Evolutionary conservation across 2,888 invertebrate species (phyloP).

Genomic region (Chrysotoxum bicinctum): DNA sequence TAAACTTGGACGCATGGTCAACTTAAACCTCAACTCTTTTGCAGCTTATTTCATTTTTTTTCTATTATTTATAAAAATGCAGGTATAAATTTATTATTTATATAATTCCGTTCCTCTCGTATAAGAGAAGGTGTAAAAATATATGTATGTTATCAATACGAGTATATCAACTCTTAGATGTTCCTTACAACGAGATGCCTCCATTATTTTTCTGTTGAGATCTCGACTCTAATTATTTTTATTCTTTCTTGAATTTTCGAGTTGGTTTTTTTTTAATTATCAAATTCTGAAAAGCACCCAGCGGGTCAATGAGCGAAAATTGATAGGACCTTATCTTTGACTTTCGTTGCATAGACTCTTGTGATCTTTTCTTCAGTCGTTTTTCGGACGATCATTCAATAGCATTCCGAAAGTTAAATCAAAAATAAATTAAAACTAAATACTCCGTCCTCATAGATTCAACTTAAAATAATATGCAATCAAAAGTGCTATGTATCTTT

Average conservation of each 20-base stretch:
- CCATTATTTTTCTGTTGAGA: too few relatives aligned
- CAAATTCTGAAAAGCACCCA: not conserved
- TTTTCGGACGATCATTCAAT: not conserved
- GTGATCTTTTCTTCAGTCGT: conserved; percentile 15
- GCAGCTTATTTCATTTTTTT: too few relatives aligned
- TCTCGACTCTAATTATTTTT: not conserved
- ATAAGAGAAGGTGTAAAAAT: too few relatives aligned
- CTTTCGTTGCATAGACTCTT: not conserved
- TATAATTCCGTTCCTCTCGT: too few relatives aligned
- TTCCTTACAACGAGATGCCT: too few relatives aligned
- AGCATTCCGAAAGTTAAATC: conserved; percentile 20
- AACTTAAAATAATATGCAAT: conserved; percentile 12
- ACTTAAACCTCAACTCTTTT: too few relatives aligned
- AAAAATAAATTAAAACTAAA: too few relatives aligned
- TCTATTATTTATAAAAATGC: too few relatives aligned
- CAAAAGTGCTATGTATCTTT: conserved; percentile 1
- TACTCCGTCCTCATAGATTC: not conserved
- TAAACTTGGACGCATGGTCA: too few relatives aligned
- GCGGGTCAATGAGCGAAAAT: conserved; percentile 21
- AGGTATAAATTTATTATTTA: too few relatives aligned
- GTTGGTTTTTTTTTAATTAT: conserved; percentile 15
- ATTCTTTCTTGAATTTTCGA: not conserved
- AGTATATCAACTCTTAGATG: too few relatives aligned
- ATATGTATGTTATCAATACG: too few relatives aligned
- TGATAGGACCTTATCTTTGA: conserved; percentile 34